phyloP scores from a whole-genome alignment of 2,113 vertebrate species.

The Cinclus cinclus region DNA sequence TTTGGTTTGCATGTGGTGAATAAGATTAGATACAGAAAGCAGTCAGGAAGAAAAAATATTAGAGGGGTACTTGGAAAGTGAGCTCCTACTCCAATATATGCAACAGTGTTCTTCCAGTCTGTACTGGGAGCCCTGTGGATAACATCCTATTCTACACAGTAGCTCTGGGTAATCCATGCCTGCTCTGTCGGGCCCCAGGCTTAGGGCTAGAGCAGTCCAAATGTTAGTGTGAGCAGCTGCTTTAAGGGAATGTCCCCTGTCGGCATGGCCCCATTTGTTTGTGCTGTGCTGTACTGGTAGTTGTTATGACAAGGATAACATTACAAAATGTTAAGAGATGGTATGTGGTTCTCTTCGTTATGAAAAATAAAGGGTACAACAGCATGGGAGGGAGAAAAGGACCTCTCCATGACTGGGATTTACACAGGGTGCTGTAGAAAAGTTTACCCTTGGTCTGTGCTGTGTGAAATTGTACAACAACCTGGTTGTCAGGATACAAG shows the following conservation, averaged over 20 bases:
- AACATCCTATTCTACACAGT: neutral
- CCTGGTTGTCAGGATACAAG: neutral
- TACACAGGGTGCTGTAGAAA: neutral
- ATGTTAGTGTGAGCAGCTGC: neutral
- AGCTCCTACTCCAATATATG: rapidly evolving
- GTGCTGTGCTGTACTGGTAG: neutral
- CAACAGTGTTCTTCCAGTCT: neutral
- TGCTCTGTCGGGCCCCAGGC: rapidly evolving
- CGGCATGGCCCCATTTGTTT: neutral
- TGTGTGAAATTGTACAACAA: neutral
- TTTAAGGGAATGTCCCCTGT: neutral
- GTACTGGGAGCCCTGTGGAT: neutral
- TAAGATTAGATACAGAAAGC: neutral
- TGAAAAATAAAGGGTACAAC: neutral
- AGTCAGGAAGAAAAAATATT: neutral
- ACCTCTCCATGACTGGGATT: neutral
- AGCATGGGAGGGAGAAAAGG: neutral
- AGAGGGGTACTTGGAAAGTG: neutral
- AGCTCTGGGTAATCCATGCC: neutral
- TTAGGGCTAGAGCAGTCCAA: neutral
- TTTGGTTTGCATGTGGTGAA: neutral
- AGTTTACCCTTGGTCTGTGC: neutral
- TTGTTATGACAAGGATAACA: neutral
- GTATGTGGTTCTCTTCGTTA: neutral
- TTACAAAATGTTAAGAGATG: neutral